Percentiles rank a stretch among this genome's conserved stretches.
These are phyloP conservation scores for Urocitellus parryii DNA, from an alignment of 2,113 vertebrate genomes.

Conservation along the genomic window DNA sequence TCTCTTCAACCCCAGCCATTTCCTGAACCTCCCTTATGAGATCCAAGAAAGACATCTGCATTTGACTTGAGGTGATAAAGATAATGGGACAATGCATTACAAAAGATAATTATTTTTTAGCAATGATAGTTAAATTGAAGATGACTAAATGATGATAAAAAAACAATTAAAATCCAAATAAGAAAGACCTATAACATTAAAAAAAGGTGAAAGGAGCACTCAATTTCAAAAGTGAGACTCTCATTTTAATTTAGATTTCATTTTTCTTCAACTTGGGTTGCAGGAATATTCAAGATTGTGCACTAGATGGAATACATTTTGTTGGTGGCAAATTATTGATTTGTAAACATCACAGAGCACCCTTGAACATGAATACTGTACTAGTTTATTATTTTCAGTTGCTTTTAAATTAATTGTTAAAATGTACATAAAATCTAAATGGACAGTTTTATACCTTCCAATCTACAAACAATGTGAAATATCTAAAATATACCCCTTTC, in stretches of 20 bases:
- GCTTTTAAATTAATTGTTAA: conserved; percentile 51
- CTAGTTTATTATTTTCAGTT: conserved; percentile 7
- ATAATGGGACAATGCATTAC: neutral
- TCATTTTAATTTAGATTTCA: conserved; percentile 47
- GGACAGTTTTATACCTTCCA: neutral
- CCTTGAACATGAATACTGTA: neutral
- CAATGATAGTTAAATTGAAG: conserved; percentile 23
- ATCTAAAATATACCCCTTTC: neutral
- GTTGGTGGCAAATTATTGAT: conserved; percentile 3
- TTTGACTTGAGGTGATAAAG: conserved; percentile 36
- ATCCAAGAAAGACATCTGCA: neutral
- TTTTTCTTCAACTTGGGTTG: conserved; percentile 46
- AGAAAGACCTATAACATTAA: neutral
- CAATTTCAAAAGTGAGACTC: neutral
- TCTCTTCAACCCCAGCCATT: neutral
- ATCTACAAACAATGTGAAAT: neutral
- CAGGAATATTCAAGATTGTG: neutral
- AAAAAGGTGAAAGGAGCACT: neutral
- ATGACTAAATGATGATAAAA: neutral
- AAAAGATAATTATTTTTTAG: neutral
- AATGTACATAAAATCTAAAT: conserved; percentile 37
- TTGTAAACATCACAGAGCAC: conserved; percentile 34
- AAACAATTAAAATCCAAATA: conserved; percentile 17
- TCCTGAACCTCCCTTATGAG: neutral
- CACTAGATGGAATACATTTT: neutral